Base-by-base conservation (phyloP, 2,797 vertebrate genomes). In the Xiphophorus birchmanni region DNA sequence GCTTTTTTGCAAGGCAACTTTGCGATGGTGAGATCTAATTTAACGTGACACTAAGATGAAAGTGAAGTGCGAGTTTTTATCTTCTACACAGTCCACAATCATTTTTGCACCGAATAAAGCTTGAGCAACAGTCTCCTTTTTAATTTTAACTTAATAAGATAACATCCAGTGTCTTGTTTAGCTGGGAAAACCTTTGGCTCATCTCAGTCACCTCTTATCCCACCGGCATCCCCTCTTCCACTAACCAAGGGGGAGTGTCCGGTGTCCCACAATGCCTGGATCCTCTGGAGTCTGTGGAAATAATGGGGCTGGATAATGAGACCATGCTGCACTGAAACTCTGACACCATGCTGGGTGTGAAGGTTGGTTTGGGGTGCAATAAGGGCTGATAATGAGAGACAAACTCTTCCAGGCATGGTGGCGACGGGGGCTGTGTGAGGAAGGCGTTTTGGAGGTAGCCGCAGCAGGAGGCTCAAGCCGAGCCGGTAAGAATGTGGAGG, bases 341-440 rank as follows among this genome's bases (percentile, higher is more conserved):
- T 84, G 91, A 88, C 86, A 78, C 87, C 93, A 93, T 73, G 92
- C 93, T 92, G 94, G 86, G 90, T 77, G 78, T 86, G 74, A 77
- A 89, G 92, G 90, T 86, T 87, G 90, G 87, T 88, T 81, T 67
- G 76, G 87, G 91, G 88, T 81, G 86, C 76, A 80, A 82, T 79
- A 80, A 88, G 82, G 89, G 84, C 86, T 58, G 91, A 94, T 96
- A 95, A 96, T 94, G 95, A 96, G 95, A 93, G 90, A 94, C 92
- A 89, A 92, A 94, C 83, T 93, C 92, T 93, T 75, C 84, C 88
- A 91, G 87, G 91, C 87, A 88, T 82, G 84, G 78, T 50, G 47
- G 85, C 12, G 11, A 11, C 1, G 82, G 40, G 5, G 82, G 85
- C n/a, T 42, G 92, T 85, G 88, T 90, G 92, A 76, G 88, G 87